These are phyloP conservation scores for Enhydra lutris DNA, from an alignment of 2,113 vertebrate species.

Conservation along the genomic window DNA sequence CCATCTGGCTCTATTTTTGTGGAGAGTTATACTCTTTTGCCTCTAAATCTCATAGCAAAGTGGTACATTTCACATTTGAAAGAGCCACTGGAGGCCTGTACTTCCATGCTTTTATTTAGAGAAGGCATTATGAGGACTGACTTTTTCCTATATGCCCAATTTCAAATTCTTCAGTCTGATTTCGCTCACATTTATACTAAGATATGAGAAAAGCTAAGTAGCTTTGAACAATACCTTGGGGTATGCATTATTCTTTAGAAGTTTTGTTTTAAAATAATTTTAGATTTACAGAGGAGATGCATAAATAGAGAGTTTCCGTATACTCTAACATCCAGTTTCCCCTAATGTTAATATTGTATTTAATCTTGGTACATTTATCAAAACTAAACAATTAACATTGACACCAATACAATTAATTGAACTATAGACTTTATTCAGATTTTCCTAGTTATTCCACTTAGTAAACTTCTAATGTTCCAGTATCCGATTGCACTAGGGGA, in stretches of 20 bases:
- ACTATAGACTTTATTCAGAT: constrained; percentile 6
- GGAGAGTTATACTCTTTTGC: background rate
- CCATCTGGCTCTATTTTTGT: background rate
- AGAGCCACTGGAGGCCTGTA: background rate
- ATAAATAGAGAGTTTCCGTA: background rate
- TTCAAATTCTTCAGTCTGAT: background rate
- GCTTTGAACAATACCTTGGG: background rate
- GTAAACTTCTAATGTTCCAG: background rate
- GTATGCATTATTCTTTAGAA: background rate
- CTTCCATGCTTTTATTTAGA: background rate
- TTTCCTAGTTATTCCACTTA: background rate
- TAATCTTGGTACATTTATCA: background rate
- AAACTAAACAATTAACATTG: background rate
- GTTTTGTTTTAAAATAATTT: constrained; percentile 33
- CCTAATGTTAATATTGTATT: constrained; percentile 19
- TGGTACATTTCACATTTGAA: background rate
- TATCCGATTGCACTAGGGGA: background rate
- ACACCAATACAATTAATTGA: background rate
- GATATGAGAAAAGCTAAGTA: background rate
- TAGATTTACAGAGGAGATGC: background rate
- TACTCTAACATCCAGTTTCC: background rate
- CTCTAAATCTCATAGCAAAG: background rate
- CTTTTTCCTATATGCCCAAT: background rate
- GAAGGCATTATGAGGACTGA: background rate
- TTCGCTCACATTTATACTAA: background rate